phyloP scores from a whole-genome alignment of 2,113 vertebrate genomes.

The Cygnus buccinator region DNA sequence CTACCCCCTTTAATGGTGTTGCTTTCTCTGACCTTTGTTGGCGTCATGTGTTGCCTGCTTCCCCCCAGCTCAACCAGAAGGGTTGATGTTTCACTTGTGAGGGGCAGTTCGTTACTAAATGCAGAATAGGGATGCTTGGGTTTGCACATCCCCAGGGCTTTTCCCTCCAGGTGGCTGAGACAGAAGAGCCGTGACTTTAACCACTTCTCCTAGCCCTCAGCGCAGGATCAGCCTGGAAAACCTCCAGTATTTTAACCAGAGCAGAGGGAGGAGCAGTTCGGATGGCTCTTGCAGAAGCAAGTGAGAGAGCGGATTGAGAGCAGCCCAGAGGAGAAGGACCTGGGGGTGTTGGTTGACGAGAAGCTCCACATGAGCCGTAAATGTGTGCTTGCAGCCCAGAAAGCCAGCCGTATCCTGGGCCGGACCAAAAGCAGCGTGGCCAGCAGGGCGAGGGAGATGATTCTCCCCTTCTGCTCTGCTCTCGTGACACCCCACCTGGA shows the following conservation, averaged over 20 bases:
- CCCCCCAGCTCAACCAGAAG: background rate
- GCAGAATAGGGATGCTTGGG: background rate
- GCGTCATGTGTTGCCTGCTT: background rate
- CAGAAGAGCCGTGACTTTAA: background rate
- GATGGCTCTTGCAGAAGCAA: rapidly evolving
- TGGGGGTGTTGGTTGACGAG: no score
- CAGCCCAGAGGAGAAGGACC: no score
- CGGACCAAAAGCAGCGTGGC: no score
- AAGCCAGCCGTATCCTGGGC: no score
- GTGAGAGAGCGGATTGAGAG: no score
- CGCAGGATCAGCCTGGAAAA: background rate
- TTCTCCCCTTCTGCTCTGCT: no score
- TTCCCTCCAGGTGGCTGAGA: background rate
- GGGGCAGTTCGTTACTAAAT: background rate
- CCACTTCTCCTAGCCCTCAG: background rate
- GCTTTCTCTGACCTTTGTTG: background rate
- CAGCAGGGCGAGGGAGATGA: no score
- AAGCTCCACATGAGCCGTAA: no score
- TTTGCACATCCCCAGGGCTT: background rate
- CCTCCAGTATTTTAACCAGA: background rate
- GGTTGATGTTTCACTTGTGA: background rate
- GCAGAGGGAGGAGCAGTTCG: background rate
- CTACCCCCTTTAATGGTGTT: background rate
- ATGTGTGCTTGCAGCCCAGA: no score
- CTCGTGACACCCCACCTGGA: no score